Conservation (phyloP, 1,140 invertebrate genomes). For the Euwallacea similis region DNA sequence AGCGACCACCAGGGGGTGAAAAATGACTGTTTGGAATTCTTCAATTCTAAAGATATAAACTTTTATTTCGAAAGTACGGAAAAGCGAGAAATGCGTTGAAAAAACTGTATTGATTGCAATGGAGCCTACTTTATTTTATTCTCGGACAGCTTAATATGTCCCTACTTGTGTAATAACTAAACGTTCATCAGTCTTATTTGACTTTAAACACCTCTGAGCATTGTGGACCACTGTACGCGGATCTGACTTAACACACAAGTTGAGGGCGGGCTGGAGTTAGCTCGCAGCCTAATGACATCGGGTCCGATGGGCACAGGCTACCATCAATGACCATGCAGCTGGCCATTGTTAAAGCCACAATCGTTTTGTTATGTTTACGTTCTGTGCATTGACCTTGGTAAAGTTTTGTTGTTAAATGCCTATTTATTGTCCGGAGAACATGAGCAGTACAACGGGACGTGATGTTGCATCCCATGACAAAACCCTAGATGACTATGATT, state of each 20-base stretch:
- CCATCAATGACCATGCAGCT: constrained; percentile 31
- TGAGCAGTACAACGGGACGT: background rate
- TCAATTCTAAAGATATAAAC: too few relatives aligned
- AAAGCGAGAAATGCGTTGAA: too few relatives aligned
- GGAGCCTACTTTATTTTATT: too few relatives aligned
- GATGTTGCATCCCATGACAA: background rate
- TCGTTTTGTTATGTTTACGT: constrained; percentile 20
- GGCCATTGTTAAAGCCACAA: constrained; percentile 22
- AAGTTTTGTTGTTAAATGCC: background rate
- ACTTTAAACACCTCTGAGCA: too few relatives aligned
- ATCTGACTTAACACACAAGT: constrained; percentile 24
- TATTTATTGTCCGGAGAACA: background rate
- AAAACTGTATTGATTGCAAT: too few relatives aligned
- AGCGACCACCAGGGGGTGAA: too few relatives aligned
- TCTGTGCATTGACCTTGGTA: constrained; percentile 16
- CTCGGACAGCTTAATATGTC: too few relatives aligned
- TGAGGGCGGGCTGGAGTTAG: constrained; percentile 18
- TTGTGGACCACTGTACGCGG: background rate
- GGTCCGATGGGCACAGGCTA: constrained; percentile 30
- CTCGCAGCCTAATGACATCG: constrained; percentile 9
- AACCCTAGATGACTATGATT: too few relatives aligned
- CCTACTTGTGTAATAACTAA: too few relatives aligned
- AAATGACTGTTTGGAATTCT: too few relatives aligned
- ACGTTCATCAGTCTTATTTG: too few relatives aligned
- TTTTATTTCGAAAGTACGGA: too few relatives aligned